Evolutionary conservation across 1,140 invertebrate species (phyloP).

Genomic region (Hormaphis cornu): DNA sequence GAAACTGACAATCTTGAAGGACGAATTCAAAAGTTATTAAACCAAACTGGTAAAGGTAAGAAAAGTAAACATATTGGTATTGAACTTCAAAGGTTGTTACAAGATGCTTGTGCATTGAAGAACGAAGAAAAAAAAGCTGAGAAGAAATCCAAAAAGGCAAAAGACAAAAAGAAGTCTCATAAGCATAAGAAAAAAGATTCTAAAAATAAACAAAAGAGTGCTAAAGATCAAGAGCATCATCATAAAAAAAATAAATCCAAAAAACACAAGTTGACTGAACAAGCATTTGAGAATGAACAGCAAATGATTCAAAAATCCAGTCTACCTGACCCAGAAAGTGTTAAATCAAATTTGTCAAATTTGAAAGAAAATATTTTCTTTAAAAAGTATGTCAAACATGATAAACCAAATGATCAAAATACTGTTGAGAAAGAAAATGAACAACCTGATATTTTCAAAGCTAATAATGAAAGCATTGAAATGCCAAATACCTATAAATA

Average conservation of each 20-base stretch:
- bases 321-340: slow-evolving; percentile 27
- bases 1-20: slow-evolving; percentile 17
- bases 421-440: slow-evolving; percentile 8
- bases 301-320: neutral
- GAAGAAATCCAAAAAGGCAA: slow-evolving; percentile 2
- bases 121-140: slow-evolving; percentile 24
- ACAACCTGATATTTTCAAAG: neutral
- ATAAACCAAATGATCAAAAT: slow-evolving; percentile 17
- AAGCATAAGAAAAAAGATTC: slow-evolving; percentile 29
- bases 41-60: slow-evolving; percentile 1
- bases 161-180: slow-evolving; percentile 29
- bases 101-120: slow-evolving; percentile 10
- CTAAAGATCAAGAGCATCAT: slow-evolving; percentile 17
- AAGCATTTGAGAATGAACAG: slow-evolving; percentile 10
- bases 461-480: neutral
- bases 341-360: slow-evolving; percentile 25
- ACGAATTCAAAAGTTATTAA: slow-evolving; percentile 20
- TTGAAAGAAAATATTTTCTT: slow-evolving; percentile 22
- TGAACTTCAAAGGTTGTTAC: slow-evolving; percentile 12
- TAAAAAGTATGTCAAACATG: slow-evolving; percentile 25
- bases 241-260: slow-evolving; percentile 28
- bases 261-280: slow-evolving; percentile 7
- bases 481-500: slow-evolving; percentile 16
- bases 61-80: slow-evolving; percentile 11
- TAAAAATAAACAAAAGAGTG: slow-evolving; percentile 18